Base-by-base conservation (phyloP, 2,113 vertebrate genomes). In the Andinoacara biseriatus region DNA sequence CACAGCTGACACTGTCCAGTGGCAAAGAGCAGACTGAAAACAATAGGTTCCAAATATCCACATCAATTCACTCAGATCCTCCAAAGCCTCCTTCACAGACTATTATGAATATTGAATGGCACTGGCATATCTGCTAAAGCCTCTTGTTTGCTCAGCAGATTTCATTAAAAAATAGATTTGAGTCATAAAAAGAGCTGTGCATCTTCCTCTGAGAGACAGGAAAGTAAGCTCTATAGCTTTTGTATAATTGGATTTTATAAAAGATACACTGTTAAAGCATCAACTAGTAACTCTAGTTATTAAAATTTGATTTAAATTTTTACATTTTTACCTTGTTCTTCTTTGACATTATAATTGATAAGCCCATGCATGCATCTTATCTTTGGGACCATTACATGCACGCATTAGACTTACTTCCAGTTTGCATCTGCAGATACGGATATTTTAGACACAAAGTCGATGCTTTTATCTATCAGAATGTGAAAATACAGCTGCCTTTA, bases 131-230 rank as follows among this genome's bases (percentile, higher is more conserved):
- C 46, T 13, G 62, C 83, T 85, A 52, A 86, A 87, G 63, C 86
- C 60, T 78, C 26, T 79, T 90, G 88, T 93, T 93, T 90, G 76
- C 77, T 91, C 81, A 85, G 81, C 74, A 87, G 82, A 91, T 88
- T 89, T 87, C 61, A 22, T 17, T 35, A 46, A 67, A 35, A 85
- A 88, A 87, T 31, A 80, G 74, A 89, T 83, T 72, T 62, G 83
- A 82, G 72, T 84, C 65, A 46, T 60, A 10, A 87, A 78, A 81
- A 61, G 58, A 78, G 85, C 4, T 46, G 78, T 84, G 59, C 52
- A 20, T 83, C 31, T 56, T 46, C 35, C 22, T 83, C 58, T 77
- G 59, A 80, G 38, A 9, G 80, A 81, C 57, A 82, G 82, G 69
- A 38, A 38, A 85, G 7, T 20, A 72, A 72, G 72, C 60, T 29